Evolutionary conservation across 2,113 vertebrate genomes (phyloP), one percentile per base, ranked within the genome.

Genomic region (Archocentrus centrarchus): DNA sequence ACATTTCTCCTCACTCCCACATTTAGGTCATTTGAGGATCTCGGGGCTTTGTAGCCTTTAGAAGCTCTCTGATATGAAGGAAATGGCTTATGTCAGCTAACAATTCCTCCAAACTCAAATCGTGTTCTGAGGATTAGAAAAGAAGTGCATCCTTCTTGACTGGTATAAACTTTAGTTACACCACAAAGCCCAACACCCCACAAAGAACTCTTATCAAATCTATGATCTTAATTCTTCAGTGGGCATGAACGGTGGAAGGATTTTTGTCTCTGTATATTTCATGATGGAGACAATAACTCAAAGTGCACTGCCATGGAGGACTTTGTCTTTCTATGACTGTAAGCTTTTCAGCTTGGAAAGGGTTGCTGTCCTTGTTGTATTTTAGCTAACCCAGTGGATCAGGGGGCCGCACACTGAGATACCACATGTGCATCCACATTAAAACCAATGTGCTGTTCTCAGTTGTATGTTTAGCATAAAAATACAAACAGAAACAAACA

Each of bases 1-100:
- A 73, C 68, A 75, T 85, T 81, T 85, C 44, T 75, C n/a, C 22
- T 62, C 58, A 44, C 82, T 86, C 63, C 35, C 57, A 84, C 82
- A 91, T 91, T 64, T 89, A 87, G 89, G 90, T 79, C 86, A 86
- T 81, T 66, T 80, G 17, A 85, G 81, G 89, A 92, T 92, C 64
- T 63, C 11, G 18, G 57, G 73, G 77, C 47, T 82, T 85, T 68
- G 64, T 79, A 77, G 90, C 86, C 75, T 86, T 91, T 79, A 82
- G 63, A 92, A 91, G 85, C 60, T 63, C 75, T 91, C 90, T 77
- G 80, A 87, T 86, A 88, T 91, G 85, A 90, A 83, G 64, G 79
- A 79, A 84, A 88, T 75, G 63, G 78, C 81, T 90, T 85, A 84
- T 86, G 85, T 92, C 80, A 85, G 80, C 88, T 68, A 78, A 86